These are phyloP conservation scores for Triplophysa yarkandensis DNA, from an alignment of 2,797 vertebrate genomes.

Conservation along the genomic window DNA sequence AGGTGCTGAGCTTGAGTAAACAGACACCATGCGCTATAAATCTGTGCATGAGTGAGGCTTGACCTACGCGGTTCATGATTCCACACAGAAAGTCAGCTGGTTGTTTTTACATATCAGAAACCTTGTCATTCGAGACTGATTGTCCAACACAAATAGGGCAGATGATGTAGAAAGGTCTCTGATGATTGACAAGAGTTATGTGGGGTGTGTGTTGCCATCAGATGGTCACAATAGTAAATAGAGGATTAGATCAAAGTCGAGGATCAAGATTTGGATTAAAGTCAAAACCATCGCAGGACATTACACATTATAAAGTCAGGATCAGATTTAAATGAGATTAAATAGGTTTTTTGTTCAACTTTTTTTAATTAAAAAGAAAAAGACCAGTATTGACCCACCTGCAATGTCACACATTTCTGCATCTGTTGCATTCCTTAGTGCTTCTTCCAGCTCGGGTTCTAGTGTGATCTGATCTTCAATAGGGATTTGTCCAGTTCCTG, in stretches of 20 bases:
- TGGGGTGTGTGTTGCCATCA: constrained; percentile 1
- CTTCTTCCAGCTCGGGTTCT: constrained; percentile 95
- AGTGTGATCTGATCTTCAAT: constrained; percentile 85
- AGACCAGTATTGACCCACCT: constrained; percentile 68
- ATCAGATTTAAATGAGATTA: neutral
- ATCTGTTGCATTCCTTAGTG: constrained; percentile 88
- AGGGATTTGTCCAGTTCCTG: constrained; percentile 76
- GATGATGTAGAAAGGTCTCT: neutral
- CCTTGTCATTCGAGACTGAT: neutral
- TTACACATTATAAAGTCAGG: constrained; percentile 22
- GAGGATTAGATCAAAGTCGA: constrained; percentile 9
- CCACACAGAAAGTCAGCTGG: constrained; percentile 6
- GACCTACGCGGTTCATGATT: constrained; percentile 41
- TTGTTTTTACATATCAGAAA: constrained; percentile 21
- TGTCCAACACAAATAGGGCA: constrained; percentile 11
- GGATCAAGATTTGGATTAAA: neutral
- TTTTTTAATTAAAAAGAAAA: neutral
- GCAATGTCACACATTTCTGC: constrained; percentile 98
- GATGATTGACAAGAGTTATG: constrained; percentile 8
- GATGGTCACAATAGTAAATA: constrained; percentile 25
- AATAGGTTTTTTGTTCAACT: neutral
- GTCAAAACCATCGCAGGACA: neutral
- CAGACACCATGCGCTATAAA: constrained; percentile 53
- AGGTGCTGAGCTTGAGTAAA: constrained; percentile 76
- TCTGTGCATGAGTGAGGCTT: constrained; percentile 36